Evolutionary conservation across 2,888 invertebrate genomes (phyloP).

Genomic region (Drosophila subquinaria): DNA sequence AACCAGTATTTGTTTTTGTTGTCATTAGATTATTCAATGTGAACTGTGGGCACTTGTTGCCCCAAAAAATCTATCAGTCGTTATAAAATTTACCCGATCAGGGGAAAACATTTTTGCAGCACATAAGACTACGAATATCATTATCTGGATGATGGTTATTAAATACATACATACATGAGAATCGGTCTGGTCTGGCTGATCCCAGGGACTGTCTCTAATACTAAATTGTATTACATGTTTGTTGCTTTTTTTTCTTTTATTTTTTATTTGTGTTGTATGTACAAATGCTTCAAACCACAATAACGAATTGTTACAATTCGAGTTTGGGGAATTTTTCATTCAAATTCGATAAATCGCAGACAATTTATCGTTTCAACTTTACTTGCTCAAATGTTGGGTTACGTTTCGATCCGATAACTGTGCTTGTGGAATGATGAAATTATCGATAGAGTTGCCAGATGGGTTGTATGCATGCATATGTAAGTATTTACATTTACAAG

Average conservation of each 20-base stretch:
- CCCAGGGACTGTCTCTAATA: slow-evolving; percentile 19
- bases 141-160: slow-evolving; percentile 50
- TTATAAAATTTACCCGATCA: slow-evolving; percentile 62
- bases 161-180: slow-evolving; percentile 16
- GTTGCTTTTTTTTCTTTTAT: background rate
- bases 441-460: slow-evolving; percentile 3
- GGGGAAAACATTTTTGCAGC: slow-evolving; percentile 41
- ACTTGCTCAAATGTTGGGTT: slow-evolving; percentile 13
- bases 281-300: slow-evolving; percentile 3
- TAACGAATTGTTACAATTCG: slow-evolving; percentile 16
- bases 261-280: background rate
- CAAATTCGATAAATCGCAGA: background rate
- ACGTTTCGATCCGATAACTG: background rate
- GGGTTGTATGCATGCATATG: slow-evolving; percentile 20
- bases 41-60: slow-evolving; percentile 61
- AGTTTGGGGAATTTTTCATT: background rate
- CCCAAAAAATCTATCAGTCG: slow-evolving; percentile 72
- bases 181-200: slow-evolving; percentile 12
- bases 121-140: slow-evolving; percentile 37
- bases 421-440: background rate
- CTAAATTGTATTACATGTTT: background rate
- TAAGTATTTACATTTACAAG: slow-evolving; percentile 43
- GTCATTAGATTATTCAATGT: slow-evolving; percentile 60
- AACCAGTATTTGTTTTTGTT: slow-evolving; percentile 17
- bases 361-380: background rate